A percentile compares a stretch with the other conserved stretches of the same genome.
These are phyloP conservation scores for Corythucha ciliata DNA, from an alignment of 2,888 invertebrate species.

Conservation along the genomic window DNA sequence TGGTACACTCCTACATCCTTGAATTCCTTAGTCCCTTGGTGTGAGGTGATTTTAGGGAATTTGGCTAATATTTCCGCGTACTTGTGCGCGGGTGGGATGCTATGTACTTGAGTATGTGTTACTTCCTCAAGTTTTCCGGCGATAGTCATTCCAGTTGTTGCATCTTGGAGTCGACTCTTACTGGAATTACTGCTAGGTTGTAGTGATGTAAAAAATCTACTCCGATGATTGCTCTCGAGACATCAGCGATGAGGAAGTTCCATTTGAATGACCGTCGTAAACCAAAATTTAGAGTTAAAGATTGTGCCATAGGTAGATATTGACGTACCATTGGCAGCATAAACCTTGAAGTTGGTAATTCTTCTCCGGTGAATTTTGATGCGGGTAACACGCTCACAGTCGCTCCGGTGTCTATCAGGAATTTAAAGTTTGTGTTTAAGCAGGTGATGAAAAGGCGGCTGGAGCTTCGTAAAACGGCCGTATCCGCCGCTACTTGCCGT, in stretches of 20 bases:
- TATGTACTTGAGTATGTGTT: background rate
- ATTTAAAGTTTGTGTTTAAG: background rate
- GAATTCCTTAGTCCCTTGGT: too few species aligned
- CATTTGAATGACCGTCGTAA: background rate
- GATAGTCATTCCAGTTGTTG: background rate
- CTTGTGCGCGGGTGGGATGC: too few species aligned
- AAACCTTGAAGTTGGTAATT: background rate
- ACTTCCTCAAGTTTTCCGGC: too few species aligned
- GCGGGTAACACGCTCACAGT: background rate
- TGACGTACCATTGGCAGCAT: slow-evolving; percentile 3
- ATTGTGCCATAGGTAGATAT: background rate
- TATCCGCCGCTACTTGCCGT: background rate
- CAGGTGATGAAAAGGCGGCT: slow-evolving; percentile 5
- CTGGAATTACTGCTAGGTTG: background rate
- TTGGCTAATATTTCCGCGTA: background rate
- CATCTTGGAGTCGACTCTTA: too few species aligned
- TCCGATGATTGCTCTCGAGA: slow-evolving; percentile 4
- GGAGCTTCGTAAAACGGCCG: background rate
- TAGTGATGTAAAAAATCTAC: slow-evolving; percentile 10
- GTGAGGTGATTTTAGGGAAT: too few species aligned
- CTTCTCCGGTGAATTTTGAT: background rate
- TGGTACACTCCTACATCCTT: background rate
- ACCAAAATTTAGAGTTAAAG: background rate
- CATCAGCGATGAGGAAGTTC: slow-evolving; percentile 3
- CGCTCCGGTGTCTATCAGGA: slow-evolving; percentile 6